Evolutionary conservation across 1,140 invertebrate species (phyloP).

Genomic region (Rhyzopertha dominica): DNA sequence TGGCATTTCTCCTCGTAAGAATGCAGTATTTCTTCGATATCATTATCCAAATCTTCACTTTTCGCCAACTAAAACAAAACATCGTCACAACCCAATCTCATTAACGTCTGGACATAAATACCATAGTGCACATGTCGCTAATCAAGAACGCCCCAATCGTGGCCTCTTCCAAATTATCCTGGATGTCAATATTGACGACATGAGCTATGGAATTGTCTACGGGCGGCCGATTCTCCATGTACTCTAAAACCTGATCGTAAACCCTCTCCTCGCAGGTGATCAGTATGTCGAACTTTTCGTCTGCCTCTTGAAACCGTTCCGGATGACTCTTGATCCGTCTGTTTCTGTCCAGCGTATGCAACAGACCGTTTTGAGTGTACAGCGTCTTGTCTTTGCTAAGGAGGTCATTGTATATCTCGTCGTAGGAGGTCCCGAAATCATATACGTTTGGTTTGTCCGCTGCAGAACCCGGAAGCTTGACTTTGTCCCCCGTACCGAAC

Average conservation of each 20-base stretch:
- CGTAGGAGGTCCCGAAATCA: slow-evolving; percentile 94
- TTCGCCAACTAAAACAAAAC: slow-evolving; percentile 68
- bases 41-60: slow-evolving; percentile 94
- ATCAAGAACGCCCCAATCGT: slow-evolving; percentile 99
- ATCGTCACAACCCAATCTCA: slow-evolving; percentile 14
- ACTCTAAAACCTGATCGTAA: slow-evolving; percentile 90
- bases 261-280: slow-evolving; percentile 98
- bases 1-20: slow-evolving; percentile 90
- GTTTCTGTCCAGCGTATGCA: slow-evolving; percentile 99
- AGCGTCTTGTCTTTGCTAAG: slow-evolving; percentile 80
- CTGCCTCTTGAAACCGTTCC: slow-evolving; percentile 88
- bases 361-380: slow-evolving; percentile 97
- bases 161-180: slow-evolving; percentile 99
- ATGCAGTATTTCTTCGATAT: slow-evolving; percentile 94
- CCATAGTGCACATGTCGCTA: slow-evolving; percentile 87
- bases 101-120: slow-evolving; percentile 44
- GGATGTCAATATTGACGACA: slow-evolving; percentile 98
- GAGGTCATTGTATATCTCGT: slow-evolving; percentile 96
- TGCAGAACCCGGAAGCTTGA: slow-evolving; percentile 93
- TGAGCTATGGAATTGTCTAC: slow-evolving; percentile 83
- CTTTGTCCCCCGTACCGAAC: slow-evolving; percentile 96
- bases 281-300: slow-evolving; percentile 93
- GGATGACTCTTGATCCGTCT: slow-evolving; percentile 90
- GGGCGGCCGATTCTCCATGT: slow-evolving; percentile 65
- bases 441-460: slow-evolving; percentile 97